These are phyloP conservation scores for Brachyptera putata DNA, from an alignment of 2,888 invertebrate genomes.

Conservation along the genomic window DNA sequence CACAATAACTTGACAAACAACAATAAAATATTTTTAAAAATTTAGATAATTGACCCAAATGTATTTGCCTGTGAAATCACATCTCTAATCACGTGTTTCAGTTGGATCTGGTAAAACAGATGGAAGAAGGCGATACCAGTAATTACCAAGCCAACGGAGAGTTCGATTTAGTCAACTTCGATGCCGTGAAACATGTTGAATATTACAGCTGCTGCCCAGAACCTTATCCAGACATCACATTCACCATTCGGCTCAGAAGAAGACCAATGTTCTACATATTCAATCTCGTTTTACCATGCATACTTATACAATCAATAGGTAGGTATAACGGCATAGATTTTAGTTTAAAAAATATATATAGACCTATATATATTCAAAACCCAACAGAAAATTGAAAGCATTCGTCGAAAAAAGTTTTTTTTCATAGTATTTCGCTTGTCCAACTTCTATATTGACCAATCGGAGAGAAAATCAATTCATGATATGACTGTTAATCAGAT, in stretches of 20 bases:
- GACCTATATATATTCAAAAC: too few relatives aligned
- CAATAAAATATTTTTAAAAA: too few relatives aligned
- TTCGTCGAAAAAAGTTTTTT: too few relatives aligned
- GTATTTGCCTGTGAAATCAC: too few relatives aligned
- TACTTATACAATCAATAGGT: constrained; percentile 82
- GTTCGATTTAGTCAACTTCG: constrained; percentile 76
- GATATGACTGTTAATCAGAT: too few relatives aligned
- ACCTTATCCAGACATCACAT: constrained; percentile 80
- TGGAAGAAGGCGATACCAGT: constrained; percentile 76
- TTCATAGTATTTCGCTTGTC: too few relatives aligned
- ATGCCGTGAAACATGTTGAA: constrained; percentile 65
- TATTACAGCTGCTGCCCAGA: constrained; percentile 77
- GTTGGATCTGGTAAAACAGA: constrained; percentile 71
- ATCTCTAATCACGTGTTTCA: too few relatives aligned
- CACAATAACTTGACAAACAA: too few relatives aligned
- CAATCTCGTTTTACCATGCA: constrained; percentile 78
- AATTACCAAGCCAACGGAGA: constrained; percentile 92
- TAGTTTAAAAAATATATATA: background rate
- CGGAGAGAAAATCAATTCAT: too few relatives aligned
- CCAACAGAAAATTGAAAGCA: too few relatives aligned
- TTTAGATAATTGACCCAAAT: too few relatives aligned
- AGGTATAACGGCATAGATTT: constrained; percentile 39
- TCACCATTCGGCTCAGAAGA: constrained; percentile 68
- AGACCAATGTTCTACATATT: constrained; percentile 82
- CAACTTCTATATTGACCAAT: too few relatives aligned